Conservation (phyloP, 1,140 invertebrate genomes). For the Macrobrachium rosenbergii region DNA sequence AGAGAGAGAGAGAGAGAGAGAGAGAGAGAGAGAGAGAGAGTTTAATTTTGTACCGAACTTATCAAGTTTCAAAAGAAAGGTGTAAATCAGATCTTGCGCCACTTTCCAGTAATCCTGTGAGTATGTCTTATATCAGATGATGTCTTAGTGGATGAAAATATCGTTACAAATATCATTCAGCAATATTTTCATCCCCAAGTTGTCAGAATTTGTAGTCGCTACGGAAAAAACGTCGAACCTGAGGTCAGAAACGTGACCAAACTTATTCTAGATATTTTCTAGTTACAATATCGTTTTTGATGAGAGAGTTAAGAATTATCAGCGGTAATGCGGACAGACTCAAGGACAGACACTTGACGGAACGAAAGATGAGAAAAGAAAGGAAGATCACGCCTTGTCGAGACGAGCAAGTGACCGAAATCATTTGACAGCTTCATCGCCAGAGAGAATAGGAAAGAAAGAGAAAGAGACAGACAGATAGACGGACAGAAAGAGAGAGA, state of each 20-base stretch:
- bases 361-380: background rate
- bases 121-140: background rate
- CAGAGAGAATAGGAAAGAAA: background rate
- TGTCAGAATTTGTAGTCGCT: too few relatives aligned
- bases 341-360: too few relatives aligned
- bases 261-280: too few relatives aligned
- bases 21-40: background rate
- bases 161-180: too few relatives aligned
- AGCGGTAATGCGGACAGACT: background rate
- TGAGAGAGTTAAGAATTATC: background rate
- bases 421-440: background rate
- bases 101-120: background rate
- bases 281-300: background rate
- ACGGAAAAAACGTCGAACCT: too few relatives aligned
- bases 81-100: background rate
- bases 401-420: background rate
- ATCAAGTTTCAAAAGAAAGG: background rate
- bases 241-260: too few relatives aligned
- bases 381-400: too few relatives aligned
- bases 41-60: background rate
- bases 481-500: too few relatives aligned
- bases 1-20: conserved; percentile 14
- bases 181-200: too few relatives aligned
- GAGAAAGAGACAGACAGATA: background rate
- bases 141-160: too few relatives aligned